A percentile compares a stretch with the other conserved stretches of the same genome.
Conservation (phyloP, 1,140 invertebrate genomes). For the Drosophila tsacasi region DNA sequence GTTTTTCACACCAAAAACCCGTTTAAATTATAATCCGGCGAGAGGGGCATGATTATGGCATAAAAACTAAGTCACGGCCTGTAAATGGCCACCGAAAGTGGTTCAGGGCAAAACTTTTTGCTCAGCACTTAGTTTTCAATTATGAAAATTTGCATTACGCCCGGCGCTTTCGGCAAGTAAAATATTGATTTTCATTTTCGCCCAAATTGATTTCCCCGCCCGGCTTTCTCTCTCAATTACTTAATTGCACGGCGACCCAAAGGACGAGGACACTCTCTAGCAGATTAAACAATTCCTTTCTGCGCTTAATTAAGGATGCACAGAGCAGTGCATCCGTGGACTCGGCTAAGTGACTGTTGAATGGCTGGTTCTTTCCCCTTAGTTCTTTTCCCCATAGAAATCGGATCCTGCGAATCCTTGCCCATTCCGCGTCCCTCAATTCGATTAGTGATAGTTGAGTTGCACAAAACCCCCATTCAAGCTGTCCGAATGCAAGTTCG, state of each 20-base stretch:
- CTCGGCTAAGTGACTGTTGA: constrained; percentile 36
- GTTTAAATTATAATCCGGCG: constrained; percentile 62
- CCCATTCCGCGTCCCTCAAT: constrained; percentile 6
- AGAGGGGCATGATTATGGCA: constrained; percentile 24
- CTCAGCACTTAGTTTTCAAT: constrained; percentile 79
- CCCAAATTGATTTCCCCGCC: constrained; percentile 36
- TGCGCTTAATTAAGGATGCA: constrained; percentile 47
- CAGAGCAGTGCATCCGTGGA: constrained; percentile 24
- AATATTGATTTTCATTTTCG: constrained; percentile 78
- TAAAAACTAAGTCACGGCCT: constrained; percentile 29
- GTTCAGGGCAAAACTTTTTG: constrained; percentile 69
- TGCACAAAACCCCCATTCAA: constrained; percentile 37
- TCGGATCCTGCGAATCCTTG: constrained; percentile 9
- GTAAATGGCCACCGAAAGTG: constrained; percentile 55
- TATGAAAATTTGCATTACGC: constrained; percentile 77
- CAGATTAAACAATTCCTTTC: constrained; percentile 76
- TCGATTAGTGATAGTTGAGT: constrained; percentile 53
- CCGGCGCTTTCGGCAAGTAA: constrained; percentile 61
- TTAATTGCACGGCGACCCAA: constrained; percentile 60
- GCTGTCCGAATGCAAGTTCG: constrained; percentile 39
- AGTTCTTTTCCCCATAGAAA: neutral
- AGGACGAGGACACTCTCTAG: constrained; percentile 39
- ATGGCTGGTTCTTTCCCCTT: constrained; percentile 5
- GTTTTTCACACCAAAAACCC: constrained; percentile 71
- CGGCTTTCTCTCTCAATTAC: constrained; percentile 65